These are phyloP conservation scores for Anguilla pacifica DNA, from an alignment of 2,797 vertebrate genomes.

Conservation along the genomic window DNA sequence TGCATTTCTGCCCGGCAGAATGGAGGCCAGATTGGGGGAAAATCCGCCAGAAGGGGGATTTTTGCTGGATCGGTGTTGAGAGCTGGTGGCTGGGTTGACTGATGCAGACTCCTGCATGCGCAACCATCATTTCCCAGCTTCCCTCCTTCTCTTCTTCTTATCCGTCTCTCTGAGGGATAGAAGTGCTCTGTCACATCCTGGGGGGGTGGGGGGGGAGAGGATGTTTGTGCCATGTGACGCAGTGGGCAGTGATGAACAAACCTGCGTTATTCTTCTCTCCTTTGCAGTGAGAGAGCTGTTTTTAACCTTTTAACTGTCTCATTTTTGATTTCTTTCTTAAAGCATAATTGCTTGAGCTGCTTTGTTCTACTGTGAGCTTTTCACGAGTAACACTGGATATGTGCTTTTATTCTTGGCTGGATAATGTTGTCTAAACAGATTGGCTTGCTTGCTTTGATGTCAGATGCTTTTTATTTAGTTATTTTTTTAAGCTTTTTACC, in stretches of 20 bases:
- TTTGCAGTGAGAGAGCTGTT: background rate
- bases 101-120: background rate
- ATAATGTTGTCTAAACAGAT: constrained; percentile 61
- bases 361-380: constrained; percentile 59
- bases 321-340: background rate
- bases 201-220: background rate
- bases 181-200: background rate
- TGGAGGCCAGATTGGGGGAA: background rate
- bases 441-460: constrained; percentile 72
- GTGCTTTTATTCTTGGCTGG: constrained; percentile 57
- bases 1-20: background rate
- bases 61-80: background rate
- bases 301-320: constrained; percentile 12
- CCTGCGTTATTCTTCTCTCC: constrained; percentile 9
- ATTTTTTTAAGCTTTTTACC: constrained; percentile 47
- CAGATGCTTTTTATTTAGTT: constrained; percentile 61
- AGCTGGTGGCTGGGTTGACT: background rate
- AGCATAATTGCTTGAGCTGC: constrained; percentile 37
- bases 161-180: background rate
- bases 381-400: constrained; percentile 6
- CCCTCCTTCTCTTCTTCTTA: background rate
- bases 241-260: background rate
- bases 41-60: background rate
- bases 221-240: background rate
- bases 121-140: background rate